Evolutionary conservation across 2,113 vertebrate species (phyloP), one percentile per base, ranked within the genome.

Genomic region (Scytalopus superciliaris): DNA sequence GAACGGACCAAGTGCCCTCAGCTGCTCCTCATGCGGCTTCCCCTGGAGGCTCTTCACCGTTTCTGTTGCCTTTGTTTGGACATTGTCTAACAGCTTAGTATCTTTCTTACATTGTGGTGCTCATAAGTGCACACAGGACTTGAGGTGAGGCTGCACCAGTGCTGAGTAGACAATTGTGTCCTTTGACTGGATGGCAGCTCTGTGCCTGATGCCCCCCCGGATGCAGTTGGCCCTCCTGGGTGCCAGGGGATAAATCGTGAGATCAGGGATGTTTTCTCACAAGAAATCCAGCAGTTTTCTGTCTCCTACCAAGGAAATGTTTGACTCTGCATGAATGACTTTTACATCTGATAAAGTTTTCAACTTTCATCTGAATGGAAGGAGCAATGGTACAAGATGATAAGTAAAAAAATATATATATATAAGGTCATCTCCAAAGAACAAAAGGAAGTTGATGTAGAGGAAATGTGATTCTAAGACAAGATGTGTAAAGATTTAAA

Each of bases 111-210:
- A 9, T 9, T 28, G 35, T 69, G 19, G 10, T 33, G 19, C 35
- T 37, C 35, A 19, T 50, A 84, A 77, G 4, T 12, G 21, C 17
- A 9, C 25, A 12, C n/a, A 33, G 63, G 23, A 18, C 62, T 35
- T 0, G 3, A 37, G 14, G 18, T 23, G 35, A 69, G 64, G 37
- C 40, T 0, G 1, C 27, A 15, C 12, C 56, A 63, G 56, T 22
- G 23, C 56, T 22, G 42, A n/a, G 28, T 25, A 40, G n/a, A 21
- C 16, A 22, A 0, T 55, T 23, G 7, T 19, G 24, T 70, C 40
- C n/a, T 69, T 62, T 55, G 47, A 7, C 40, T 40, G 7, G 14
- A 11, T 56, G 35, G 27, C 25, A 56, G 0, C 40, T 55, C 19
- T 40, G 4, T 62, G 30, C 9, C 35, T 69, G 21, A 35, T 56